Conservation (phyloP, 2,113 vertebrate genomes). For the Desmodus rotundus region DNA sequence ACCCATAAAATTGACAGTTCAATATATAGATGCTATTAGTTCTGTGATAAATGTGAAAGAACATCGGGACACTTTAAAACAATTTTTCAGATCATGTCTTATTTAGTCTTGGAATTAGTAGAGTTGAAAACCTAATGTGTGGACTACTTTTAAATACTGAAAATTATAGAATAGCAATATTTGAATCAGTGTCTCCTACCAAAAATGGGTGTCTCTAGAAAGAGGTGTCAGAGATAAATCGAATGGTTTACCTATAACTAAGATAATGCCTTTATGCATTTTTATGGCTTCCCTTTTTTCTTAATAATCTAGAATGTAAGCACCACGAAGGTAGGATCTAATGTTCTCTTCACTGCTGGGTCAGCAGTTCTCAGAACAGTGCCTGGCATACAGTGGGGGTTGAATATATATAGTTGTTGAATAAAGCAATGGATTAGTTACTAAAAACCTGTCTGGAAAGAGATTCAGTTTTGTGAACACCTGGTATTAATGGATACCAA, state of each 20-base stretch:
- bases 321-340: not conserved
- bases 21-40: not conserved
- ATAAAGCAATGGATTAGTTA: not conserved
- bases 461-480: not conserved
- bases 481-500: not conserved
- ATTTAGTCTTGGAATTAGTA: not conserved
- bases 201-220: not conserved
- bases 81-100: conserved; percentile 3
- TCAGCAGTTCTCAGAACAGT: not conserved
- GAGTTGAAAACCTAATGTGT: not conserved
- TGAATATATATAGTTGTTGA: not conserved
- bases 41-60: not conserved
- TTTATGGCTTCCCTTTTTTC: not conserved
- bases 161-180: not conserved
- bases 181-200: not conserved
- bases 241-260: not conserved
- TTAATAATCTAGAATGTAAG: not conserved
- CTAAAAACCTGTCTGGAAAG: not conserved
- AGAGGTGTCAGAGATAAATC: not conserved
- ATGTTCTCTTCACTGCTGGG: not conserved
- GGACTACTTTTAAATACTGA: not conserved
- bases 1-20: not conserved
- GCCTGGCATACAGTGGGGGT: not conserved
- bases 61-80: not conserved
- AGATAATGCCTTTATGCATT: not conserved